Conservation (phyloP, 2,797 vertebrate genomes). For the Phataginus tricuspis region DNA sequence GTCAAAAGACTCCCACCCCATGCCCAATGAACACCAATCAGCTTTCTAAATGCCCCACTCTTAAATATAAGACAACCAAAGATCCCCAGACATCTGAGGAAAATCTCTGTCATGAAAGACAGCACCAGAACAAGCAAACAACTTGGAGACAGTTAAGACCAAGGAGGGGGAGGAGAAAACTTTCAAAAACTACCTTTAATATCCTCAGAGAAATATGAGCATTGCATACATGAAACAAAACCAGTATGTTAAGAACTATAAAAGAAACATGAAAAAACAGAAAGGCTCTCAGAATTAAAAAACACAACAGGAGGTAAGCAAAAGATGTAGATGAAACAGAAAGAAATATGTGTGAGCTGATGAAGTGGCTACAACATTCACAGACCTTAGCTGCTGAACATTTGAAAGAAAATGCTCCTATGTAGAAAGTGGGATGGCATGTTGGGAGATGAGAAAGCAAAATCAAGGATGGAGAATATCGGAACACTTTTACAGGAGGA, state of each 20-base stretch:
- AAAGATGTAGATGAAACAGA: not conserved
- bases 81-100: not conserved
- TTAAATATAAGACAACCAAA: not conserved
- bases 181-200: not conserved
- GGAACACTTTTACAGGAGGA: not conserved
- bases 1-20: not conserved
- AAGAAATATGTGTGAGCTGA: not conserved
- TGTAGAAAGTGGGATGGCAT: not conserved
- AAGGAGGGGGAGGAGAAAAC: not conserved
- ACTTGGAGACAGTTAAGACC: not conserved
- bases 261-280: not conserved
- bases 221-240: constrained; percentile 14
- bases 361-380: not conserved
- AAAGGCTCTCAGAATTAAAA: not conserved
- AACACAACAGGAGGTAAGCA: not conserved
- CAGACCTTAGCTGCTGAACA: not conserved
- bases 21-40: not conserved
- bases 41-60: not conserved
- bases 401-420: not conserved
- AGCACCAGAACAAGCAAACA: constrained; percentile 13
- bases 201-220: not conserved
- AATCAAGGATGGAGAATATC: not conserved
- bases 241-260: not conserved
- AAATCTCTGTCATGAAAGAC: not conserved
- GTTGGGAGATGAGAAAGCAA: not conserved